Percentiles rank a stretch among this genome's conserved stretches.
These are phyloP conservation scores for Thelaira solivaga DNA, from an alignment of 2,888 invertebrate species.

Conservation along the genomic window DNA sequence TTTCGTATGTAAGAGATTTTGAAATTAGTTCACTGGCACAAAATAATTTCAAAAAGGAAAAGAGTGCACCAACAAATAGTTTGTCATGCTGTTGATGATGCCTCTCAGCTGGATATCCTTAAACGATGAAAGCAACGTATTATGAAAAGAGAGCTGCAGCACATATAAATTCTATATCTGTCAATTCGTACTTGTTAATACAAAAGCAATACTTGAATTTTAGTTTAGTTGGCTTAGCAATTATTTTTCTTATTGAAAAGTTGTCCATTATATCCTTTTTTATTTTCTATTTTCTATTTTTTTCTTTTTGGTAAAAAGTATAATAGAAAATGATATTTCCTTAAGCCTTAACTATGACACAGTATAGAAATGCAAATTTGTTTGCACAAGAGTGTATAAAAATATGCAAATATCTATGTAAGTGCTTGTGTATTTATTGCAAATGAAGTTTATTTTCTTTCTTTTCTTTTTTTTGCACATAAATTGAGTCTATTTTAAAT, in stretches of 20 bases:
- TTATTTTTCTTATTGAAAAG: conserved; percentile 49
- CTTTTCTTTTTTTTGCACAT: too few species aligned
- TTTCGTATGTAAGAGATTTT: too few species aligned
- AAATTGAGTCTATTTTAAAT: too few species aligned
- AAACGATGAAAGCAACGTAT: background rate
- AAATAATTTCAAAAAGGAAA: background rate
- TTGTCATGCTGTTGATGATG: conserved; percentile 14
- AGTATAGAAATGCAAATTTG: conserved; percentile 8
- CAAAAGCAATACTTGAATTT: conserved; percentile 5
- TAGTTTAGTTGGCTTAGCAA: conserved; percentile 47
- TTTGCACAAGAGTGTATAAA: background rate
- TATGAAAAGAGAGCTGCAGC: background rate
- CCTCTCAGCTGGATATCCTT: conserved; percentile 49
- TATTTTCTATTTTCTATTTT: too few species aligned
- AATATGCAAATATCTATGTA: background rate
- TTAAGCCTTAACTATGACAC: conserved; percentile 26
- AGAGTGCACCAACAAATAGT: background rate
- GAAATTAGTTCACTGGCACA: too few species aligned
- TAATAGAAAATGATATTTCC: conserved; percentile 43
- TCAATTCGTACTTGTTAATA: background rate
- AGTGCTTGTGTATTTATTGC: background rate
- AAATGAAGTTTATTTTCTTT: too few species aligned
- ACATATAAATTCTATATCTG: conserved; percentile 6
- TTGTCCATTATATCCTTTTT: conserved; percentile 22
- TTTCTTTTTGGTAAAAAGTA: too few species aligned